Percentiles rank a stretch among this genome's conserved stretches.
These are phyloP conservation scores for Cerastoderma edule DNA, from an alignment of 2,888 invertebrate genomes.

Conservation along the genomic window DNA sequence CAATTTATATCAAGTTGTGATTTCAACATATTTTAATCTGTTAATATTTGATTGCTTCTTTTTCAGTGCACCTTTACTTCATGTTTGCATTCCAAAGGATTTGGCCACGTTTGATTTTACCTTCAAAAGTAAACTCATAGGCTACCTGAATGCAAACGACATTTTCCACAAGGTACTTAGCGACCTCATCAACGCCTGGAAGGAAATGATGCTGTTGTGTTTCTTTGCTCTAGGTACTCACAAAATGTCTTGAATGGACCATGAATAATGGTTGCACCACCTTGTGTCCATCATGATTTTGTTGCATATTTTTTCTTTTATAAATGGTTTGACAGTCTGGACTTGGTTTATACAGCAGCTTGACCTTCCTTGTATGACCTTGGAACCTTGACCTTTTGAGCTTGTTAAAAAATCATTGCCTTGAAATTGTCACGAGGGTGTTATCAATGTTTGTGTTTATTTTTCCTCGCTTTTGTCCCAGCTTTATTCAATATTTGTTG, in stretches of 20 bases:
- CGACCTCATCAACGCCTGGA: slow-evolving; percentile 95
- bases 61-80: slow-evolving; percentile 88
- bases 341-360: slow-evolving; percentile 12
- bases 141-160: slow-evolving; percentile 93
- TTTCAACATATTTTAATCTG: too few species aligned
- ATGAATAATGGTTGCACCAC: slow-evolving; percentile 29
- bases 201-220: slow-evolving; percentile 91
- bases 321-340: slow-evolving; percentile 17
- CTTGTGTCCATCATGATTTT: slow-evolving; percentile 16
- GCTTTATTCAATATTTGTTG: too few species aligned
- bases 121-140: slow-evolving; percentile 89
- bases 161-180: slow-evolving; percentile 93
- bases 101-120: slow-evolving; percentile 87
- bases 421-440: too few species aligned
- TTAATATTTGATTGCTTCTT: slow-evolving; percentile 1
- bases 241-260: slow-evolving; percentile 3
- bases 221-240: slow-evolving; percentile 91
- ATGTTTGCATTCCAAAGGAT: slow-evolving; percentile 91
- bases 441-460: too few species aligned
- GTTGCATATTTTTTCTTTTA: slow-evolving; percentile 9
- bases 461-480: too few species aligned
- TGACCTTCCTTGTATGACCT: background rate
- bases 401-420: too few species aligned
- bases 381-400: background rate
- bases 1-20: too few species aligned